These are phyloP conservation scores for Xenentodon cancila DNA, from an alignment of 2,797 vertebrate genomes.

Conservation along the genomic window DNA sequence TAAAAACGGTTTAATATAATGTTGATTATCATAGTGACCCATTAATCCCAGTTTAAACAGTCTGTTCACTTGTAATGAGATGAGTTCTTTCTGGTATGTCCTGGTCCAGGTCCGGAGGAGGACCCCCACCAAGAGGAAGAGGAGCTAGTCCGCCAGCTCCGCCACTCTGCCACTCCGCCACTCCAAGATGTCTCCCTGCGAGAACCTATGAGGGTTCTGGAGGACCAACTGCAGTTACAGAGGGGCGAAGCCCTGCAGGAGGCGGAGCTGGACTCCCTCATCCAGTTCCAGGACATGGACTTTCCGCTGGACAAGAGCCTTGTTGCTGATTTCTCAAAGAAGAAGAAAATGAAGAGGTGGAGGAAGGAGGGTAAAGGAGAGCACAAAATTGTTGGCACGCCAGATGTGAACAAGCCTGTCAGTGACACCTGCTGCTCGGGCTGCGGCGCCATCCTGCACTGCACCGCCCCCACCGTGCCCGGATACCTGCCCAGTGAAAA, in stretches of 20 bases:
- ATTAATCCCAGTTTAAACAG: too few relatives aligned
- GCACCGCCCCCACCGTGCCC: conserved; percentile 69
- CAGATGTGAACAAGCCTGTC: conserved; percentile 70
- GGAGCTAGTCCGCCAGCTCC: conserved; percentile 21
- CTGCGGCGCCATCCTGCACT: conserved; percentile 90
- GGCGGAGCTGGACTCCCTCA: conserved; percentile 21
- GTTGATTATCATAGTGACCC: too few relatives aligned
- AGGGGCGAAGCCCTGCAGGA: conserved; percentile 7
- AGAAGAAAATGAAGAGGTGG: conserved; percentile 37
- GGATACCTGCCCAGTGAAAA: conserved; percentile 90
- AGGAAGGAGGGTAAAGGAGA: conserved; percentile 4
- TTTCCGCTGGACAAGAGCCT: conserved; percentile 51
- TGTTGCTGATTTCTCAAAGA: background rate
- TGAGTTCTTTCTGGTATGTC: too few relatives aligned
- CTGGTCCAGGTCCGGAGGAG: conserved; percentile 25
- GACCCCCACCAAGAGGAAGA: conserved; percentile 20
- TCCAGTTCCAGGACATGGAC: conserved; percentile 74
- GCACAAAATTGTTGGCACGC: conserved; percentile 70
- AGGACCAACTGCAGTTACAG: conserved; percentile 53
- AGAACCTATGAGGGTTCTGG: conserved; percentile 58
- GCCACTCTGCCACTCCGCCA: too few relatives aligned
- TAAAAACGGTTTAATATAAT: too few relatives aligned
- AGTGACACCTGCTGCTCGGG: conserved; percentile 84
- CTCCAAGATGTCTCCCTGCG: too few relatives aligned
- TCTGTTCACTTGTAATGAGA: too few relatives aligned